Evolutionary conservation across 2,888 invertebrate genomes (phyloP).

Genomic region (Spilosoma lubricipeda): DNA sequence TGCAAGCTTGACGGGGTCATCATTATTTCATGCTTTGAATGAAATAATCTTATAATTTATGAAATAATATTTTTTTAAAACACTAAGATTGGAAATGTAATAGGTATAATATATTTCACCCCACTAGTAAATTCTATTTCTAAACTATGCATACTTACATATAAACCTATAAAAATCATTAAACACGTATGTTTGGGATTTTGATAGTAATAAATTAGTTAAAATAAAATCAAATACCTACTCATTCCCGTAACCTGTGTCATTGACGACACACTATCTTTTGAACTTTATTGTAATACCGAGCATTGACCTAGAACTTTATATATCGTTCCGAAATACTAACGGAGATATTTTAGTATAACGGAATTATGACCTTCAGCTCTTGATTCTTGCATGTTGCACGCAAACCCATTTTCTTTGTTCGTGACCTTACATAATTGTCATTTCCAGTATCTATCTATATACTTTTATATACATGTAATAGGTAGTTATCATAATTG

Average conservation of each 20-base stretch:
- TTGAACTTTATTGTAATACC: constrained; percentile 13
- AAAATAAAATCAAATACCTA: neutral
- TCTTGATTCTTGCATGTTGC: constrained; percentile 38
- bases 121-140: too few species aligned
- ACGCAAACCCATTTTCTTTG: constrained; percentile 39
- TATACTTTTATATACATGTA: neutral
- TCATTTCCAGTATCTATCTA: constrained; percentile 1
- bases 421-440: constrained; percentile 27
- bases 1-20: neutral
- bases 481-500: constrained; percentile 1
- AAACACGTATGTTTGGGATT: too few species aligned
- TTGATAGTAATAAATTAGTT: too few species aligned
- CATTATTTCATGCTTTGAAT: constrained; percentile 2
- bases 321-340: constrained; percentile 28
- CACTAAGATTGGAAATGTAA: too few species aligned
- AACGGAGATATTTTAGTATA: constrained; percentile 33
- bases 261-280: neutral
- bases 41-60: neutral
- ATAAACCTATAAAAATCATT: too few species aligned
- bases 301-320: constrained; percentile 43
- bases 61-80: neutral
- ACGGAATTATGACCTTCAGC: constrained; percentile 33
- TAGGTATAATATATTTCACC: too few species aligned
- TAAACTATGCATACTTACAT: too few species aligned
- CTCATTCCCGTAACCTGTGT: neutral